Evolutionary conservation across 37 sponge, comb jelly and placozoan genomes (phyloP).

Genomic region (Beroe ovata): DNA sequence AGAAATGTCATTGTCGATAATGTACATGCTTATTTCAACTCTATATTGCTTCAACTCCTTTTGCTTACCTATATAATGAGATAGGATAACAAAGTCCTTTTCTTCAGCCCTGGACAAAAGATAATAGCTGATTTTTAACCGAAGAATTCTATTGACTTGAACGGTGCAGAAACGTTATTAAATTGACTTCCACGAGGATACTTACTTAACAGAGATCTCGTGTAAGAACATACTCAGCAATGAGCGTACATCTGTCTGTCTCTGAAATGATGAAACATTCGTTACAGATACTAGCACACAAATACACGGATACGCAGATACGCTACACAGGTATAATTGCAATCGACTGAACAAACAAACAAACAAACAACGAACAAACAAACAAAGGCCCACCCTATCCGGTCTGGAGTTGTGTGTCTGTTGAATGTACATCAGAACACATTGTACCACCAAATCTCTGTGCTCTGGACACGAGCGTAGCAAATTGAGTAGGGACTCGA

Average conservation of each 20-base stretch:
- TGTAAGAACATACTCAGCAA: constrained; percentile 46
- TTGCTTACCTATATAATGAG: constrained; percentile 32
- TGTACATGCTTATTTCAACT: too few relatives aligned
- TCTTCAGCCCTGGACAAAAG: not conserved
- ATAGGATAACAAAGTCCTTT: constrained; percentile 7
- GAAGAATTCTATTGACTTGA: too few relatives aligned
- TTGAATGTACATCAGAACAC: constrained; percentile 66
- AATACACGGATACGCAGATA: not conserved
- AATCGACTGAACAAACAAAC: not conserved
- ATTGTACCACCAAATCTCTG: constrained; percentile 27
- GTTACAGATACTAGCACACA: not conserved
- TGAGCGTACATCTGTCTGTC: constrained; percentile 39
- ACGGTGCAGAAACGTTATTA: too few relatives aligned
- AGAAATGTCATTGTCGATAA: too few relatives aligned
- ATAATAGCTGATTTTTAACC: too few relatives aligned
- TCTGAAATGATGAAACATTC: constrained; percentile 8
- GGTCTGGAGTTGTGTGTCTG: constrained; percentile 62
- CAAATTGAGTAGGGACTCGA: constrained; percentile 7
- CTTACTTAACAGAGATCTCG: constrained; percentile 47
- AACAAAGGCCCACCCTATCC: not conserved
- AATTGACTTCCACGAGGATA: too few relatives aligned
- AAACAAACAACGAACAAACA: too few relatives aligned
- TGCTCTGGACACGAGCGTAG: constrained; percentile 18
- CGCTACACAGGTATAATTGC: not conserved
- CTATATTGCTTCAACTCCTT: too few relatives aligned